phyloP scores from a whole-genome alignment of 1,140 invertebrate species.

The Colletes gigas region DNA sequence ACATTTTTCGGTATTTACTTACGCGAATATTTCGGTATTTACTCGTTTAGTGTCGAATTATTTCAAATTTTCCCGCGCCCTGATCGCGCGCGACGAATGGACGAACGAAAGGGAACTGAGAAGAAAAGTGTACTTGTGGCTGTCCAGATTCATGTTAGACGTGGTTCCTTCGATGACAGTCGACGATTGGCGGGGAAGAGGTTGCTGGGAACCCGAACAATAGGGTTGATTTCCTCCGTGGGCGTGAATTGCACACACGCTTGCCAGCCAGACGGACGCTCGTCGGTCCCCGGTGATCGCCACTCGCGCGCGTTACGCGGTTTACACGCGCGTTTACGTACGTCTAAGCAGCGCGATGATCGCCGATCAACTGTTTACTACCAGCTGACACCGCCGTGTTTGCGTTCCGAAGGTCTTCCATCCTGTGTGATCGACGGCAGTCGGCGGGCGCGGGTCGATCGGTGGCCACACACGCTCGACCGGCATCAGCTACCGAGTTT shows the following conservation, averaged over 20 bases:
- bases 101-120: background rate
- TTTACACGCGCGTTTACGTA: constrained; percentile 27
- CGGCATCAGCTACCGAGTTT: background rate
- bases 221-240: background rate
- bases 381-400: constrained; percentile 40
- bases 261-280: background rate
- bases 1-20: too few species aligned
- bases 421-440: background rate
- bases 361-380: constrained; percentile 71
- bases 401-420: constrained; percentile 36
- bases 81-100: background rate
- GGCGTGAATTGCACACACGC: background rate
- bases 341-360: constrained; percentile 63
- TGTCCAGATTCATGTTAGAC: background rate
- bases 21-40: too few species aligned
- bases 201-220: background rate
- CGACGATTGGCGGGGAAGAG: background rate
- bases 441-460: background rate
- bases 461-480: background rate
- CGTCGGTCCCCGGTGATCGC: too few species aligned
- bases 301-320: constrained; percentile 4
- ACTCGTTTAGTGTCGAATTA: too few species aligned
- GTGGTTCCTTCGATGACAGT: background rate
- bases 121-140: background rate
- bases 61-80: too few species aligned